Evolutionary conservation across 1,140 invertebrate species (phyloP), one percentile per base, ranked within the genome.

Genomic region (Cotesia vestalis): DNA sequence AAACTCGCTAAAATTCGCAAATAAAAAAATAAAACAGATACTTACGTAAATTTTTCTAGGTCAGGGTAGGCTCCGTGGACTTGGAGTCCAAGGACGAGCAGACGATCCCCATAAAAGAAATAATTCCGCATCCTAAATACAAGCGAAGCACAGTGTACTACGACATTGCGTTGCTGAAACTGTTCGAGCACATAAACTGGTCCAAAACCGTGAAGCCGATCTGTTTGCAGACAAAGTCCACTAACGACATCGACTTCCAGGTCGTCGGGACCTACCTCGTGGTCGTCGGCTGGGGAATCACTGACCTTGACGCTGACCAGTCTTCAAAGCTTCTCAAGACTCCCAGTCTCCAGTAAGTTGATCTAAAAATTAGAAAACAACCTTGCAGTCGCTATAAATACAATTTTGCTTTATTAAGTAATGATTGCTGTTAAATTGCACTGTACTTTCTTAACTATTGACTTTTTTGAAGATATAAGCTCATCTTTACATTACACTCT

Each of bases 161-260:
- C 73, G 89, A 90, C 72, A 85, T 90, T 12, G 89, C 88, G 0
- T 75, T 90, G 2, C 59, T 90, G 4, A 84, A 82, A 72, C 66
- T 90, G 59, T 75, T 75, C 36, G 77, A 9, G 11, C 74, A 81
- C 1, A 79, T 83, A 8, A 79, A 64, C 4, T 62, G 79, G 17
- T 78, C 78, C 3, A 67, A 75, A 1, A 81, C 79, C 34, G 80
- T 87, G 4, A 80, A 76, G 27, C 89, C 86, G 61, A 84, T 84
- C 72, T 90, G 84, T 77, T 82, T 85, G 1, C 82, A 82, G 76
- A 84, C 78, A 0, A 83, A 81, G 73, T 78, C 73, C 57, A 77
- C 80, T 78, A 75, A 38, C 74, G 80, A 78, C 72, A 69, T 1
- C 64, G 66, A 4, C 27, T 71, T 4, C 0, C 60, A 4, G 79